Base-by-base conservation (phyloP, 2,888 invertebrate genomes). In the Lumbricus terrestris region DNA sequence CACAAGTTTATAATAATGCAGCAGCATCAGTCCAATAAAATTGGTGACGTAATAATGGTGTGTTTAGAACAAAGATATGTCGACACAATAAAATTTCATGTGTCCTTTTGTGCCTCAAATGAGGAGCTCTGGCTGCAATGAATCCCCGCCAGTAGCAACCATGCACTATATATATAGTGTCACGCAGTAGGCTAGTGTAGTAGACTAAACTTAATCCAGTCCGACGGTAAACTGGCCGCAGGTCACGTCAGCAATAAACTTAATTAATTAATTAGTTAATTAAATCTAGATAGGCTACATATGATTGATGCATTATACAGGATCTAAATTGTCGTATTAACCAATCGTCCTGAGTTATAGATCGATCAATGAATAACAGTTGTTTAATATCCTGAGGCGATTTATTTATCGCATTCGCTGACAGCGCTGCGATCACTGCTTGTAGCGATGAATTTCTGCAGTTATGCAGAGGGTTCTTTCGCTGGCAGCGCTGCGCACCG, bases 211-310 rank as follows among this genome's bases (percentile, higher is more conserved):
- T n/a, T n/a, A n/a, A 40, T 18, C 42, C 23, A 23, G 47, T 2
- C 47, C 47, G 29, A 69, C n/a, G n/a, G 69, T n/a, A 69, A 69
- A n/a, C 69, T 69, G 47, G 47, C 47, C 47, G 69, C 69, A n/a
- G 69, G 69, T 69, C 69, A 69, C n/a, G 69, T 69, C 69, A 69
- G 29, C n/a, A n/a, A 69, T 69, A 69, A 69, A 69, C 69, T 69
- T 69, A 69, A 69, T 69, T 69, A 69, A 69, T 69, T 69, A n/a
- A 69, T 69, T 69, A 69, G n/a, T 69, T 69, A n/a, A 69, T 69
- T 69, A 69, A 69, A n/a, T 69, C 69, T n/a, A 69, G 69, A 69
- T n/a, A n/a, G n/a, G n/a, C n/a, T n/a, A 13, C 69, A 69, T n/a
- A 69, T 69, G 69, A 69, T n/a, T 69, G 2, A n/a, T n/a, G 69